Conservation (phyloP, 2,113 vertebrate genomes). For the Istiophorus platypterus region DNA sequence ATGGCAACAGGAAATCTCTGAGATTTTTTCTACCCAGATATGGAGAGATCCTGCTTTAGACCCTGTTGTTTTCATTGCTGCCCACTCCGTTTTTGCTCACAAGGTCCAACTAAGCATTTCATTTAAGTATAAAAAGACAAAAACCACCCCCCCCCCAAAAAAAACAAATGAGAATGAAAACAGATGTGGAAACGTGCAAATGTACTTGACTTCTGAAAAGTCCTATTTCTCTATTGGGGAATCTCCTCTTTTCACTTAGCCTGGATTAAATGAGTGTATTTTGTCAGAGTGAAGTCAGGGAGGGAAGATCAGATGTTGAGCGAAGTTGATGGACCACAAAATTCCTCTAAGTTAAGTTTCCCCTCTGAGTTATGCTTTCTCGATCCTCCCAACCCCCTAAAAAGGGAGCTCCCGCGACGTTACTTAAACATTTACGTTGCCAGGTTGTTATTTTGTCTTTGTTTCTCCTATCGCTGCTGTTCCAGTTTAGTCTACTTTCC, state of each 20-base stretch:
- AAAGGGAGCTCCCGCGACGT: background rate
- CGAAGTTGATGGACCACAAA: constrained; percentile 44
- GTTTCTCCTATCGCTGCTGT: background rate
- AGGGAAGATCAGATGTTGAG: constrained; percentile 50
- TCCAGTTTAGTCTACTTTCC: constrained; percentile 39
- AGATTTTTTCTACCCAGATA: constrained; percentile 33
- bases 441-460: background rate
- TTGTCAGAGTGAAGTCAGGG: constrained; percentile 39
- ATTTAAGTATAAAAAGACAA: constrained; percentile 53
- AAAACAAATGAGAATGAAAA: constrained; percentile 52
- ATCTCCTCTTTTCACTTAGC: constrained; percentile 47
- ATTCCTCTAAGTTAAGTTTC: constrained; percentile 34
- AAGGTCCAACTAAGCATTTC: constrained; percentile 52
- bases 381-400: background rate
- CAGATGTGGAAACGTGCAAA: constrained; percentile 46
- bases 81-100: constrained; percentile 67
- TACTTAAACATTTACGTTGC: constrained; percentile 25
- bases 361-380: constrained; percentile 16
- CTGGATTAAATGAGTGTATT: constrained; percentile 27
- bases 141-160: no score
- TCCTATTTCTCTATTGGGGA: constrained; percentile 15
- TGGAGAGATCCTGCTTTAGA: constrained; percentile 47
- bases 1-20: constrained; percentile 58
- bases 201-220: constrained; percentile 17
- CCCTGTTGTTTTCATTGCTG: constrained; percentile 65